A percentile compares a stretch with the other conserved stretches of the same genome.
Evolutionary conservation across 2,888 invertebrate genomes (phyloP).

Genomic region (Trissonchulus sp.): DNA sequence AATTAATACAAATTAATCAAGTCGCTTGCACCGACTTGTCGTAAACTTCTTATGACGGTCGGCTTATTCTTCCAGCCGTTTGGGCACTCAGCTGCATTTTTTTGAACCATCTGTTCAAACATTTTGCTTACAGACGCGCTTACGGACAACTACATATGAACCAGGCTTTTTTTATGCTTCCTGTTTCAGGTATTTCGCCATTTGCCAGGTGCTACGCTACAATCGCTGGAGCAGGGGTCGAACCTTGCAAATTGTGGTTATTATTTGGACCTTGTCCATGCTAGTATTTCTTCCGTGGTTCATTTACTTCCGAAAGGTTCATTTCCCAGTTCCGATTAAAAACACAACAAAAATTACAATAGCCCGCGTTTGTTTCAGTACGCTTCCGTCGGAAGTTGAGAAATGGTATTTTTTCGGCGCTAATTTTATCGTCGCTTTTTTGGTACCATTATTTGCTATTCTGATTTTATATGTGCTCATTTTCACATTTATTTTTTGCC

Average conservation of each 20-base stretch:
- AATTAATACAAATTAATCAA: too few relatives aligned
- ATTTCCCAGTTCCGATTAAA: conserved; percentile 27
- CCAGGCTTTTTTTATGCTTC: too few relatives aligned
- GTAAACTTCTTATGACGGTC: too few relatives aligned
- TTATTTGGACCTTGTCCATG: conserved; percentile 46
- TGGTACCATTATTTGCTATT: conserved; percentile 47
- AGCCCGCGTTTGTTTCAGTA: conserved; percentile 7
- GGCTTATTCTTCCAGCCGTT: too few relatives aligned
- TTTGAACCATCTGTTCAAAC: too few relatives aligned
- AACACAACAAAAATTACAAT: not conserved
- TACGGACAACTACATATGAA: too few relatives aligned
- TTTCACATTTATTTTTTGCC: conserved; percentile 54
- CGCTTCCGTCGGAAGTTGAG: not conserved
- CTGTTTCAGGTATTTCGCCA: conserved; percentile 45
- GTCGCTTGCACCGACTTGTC: too few relatives aligned
- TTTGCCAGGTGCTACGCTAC: conserved; percentile 48
- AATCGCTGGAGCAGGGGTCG: conserved; percentile 42
- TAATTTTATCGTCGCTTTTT: conserved; percentile 47
- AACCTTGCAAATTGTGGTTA: conserved; percentile 44
- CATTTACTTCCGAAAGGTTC: conserved; percentile 43
- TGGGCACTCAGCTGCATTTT: too few relatives aligned
- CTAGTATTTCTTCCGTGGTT: conserved; percentile 46
- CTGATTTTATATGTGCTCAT: conserved; percentile 41
- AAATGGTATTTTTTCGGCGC: conserved; percentile 40
- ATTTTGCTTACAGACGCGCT: too few relatives aligned